Conservation (phyloP, 2,888 invertebrate genomes). For the Melieria crassipennis region DNA sequence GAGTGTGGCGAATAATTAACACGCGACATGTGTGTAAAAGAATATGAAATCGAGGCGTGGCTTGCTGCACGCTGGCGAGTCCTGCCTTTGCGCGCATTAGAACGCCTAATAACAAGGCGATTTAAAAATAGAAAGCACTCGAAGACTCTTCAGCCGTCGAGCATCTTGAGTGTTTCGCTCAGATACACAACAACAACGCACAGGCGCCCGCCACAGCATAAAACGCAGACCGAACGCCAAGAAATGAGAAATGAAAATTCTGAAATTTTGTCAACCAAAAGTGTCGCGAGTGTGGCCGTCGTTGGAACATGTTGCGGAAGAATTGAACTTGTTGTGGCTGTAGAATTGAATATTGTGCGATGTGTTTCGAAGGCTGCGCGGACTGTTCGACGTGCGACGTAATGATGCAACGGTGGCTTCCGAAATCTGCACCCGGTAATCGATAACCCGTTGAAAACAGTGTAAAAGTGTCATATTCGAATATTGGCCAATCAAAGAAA, state of each 20-base stretch:
- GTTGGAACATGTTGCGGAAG: slow-evolving; percentile 46
- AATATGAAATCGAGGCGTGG: slow-evolving; percentile 47
- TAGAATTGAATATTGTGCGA: neutral
- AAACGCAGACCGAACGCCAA: slow-evolving; percentile 42
- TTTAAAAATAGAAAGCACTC: slow-evolving; percentile 60
- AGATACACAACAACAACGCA: slow-evolving; percentile 41
- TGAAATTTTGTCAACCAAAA: slow-evolving; percentile 56
- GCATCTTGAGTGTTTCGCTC: slow-evolving; percentile 49
- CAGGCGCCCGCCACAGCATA: slow-evolving; percentile 30
- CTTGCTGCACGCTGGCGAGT: slow-evolving; percentile 41
- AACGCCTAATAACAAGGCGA: slow-evolving; percentile 52
- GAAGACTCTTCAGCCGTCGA: slow-evolving; percentile 37
- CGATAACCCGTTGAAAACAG: neutral
- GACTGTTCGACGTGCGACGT: neutral
- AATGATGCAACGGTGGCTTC: neutral
- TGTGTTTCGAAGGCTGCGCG: neutral
- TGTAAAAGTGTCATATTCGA: neutral
- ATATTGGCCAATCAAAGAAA: neutral
- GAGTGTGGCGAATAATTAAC: too few relatives aligned
- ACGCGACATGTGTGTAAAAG: neutral
- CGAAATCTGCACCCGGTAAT: neutral
- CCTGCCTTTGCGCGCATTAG: slow-evolving; percentile 47
- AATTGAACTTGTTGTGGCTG: slow-evolving; percentile 4
- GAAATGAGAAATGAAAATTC: slow-evolving; percentile 44
- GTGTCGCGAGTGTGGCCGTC: slow-evolving; percentile 55